Evolutionary conservation across 2,888 invertebrate genomes (phyloP), one percentile per base, ranked within the genome.

Genomic region (Pseudolycoriella hygida): DNA sequence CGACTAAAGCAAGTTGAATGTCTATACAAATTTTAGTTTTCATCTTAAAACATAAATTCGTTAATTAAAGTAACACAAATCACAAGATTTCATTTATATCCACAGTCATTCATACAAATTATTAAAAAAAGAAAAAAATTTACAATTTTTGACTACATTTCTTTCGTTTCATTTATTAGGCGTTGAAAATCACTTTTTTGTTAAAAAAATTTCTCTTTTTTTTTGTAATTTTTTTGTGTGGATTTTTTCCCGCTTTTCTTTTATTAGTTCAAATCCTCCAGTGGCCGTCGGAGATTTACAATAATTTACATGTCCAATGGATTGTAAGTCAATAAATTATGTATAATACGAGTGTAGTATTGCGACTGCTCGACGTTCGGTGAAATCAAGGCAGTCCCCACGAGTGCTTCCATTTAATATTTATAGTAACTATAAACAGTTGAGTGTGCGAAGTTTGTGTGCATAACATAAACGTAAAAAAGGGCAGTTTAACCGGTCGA

Each of bases 191-290:
- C 25, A 25, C 17, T 43, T 30, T 34, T 10, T 15, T 15, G 2
- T 3, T n/a, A n/a, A n/a, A n/a, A n/a, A n/a, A n/a, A n/a, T n/a
- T n/a, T 10, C 30, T 17, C 25, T 6, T 43, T 34, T 17, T 43
- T 34, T 30, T 43, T 38, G 14, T 37, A 37, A n/a, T n/a, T n/a
- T n/a, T n/a, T n/a, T n/a, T n/a, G n/a, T n/a, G n/a, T n/a, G n/a
- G n/a, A n/a, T n/a, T n/a, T n/a, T n/a, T 19, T 43, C 17, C 17
- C 17, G 6, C 14, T 17, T 17, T 42, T 18, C 2, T 30, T 17
- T 17, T 3, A 25, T 34, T 38, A 19, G 17, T 42, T 48, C 52
- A 64, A 64, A 60, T 64, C 61, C 63, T 64, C 64, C 64, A 60
- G 58, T 63, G 63, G 62, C 61, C 64, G 62, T 55, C 54, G 55